A percentile compares a stretch with the other conserved stretches of the same genome.
These are phyloP conservation scores for Orthochromis malagaraziensis DNA, from an alignment of 2,113 vertebrate genomes.

Conservation along the genomic window DNA sequence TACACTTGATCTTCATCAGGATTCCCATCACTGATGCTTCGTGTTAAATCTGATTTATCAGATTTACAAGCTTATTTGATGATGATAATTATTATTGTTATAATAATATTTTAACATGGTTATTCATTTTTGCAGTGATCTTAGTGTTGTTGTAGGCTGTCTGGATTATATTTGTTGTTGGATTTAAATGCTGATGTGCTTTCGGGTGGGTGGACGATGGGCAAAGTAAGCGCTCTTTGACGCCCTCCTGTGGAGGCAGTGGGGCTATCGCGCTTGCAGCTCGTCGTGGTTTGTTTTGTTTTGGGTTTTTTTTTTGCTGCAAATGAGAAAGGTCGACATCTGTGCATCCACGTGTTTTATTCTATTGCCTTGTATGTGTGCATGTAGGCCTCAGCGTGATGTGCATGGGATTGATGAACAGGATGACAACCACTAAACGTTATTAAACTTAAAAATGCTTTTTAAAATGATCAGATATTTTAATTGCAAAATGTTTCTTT, in stretches of 20 bases:
- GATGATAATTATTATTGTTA: neutral
- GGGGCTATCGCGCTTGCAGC: neutral
- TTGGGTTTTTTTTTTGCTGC: neutral
- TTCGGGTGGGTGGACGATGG: neutral
- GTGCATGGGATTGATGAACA: neutral
- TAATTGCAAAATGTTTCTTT: neutral
- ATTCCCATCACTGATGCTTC: neutral
- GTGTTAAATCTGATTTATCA: neutral
- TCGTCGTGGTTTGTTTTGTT: neutral
- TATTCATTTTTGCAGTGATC: neutral
- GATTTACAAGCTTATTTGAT: neutral
- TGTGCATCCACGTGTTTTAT: neutral
- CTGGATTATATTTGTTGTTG: slow-evolving; percentile 3
- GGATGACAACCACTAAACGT: neutral
- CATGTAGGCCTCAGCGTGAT: neutral
- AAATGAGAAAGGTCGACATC: neutral
- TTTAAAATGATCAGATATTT: neutral
- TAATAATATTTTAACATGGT: neutral
- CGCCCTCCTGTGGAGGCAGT: slow-evolving; percentile 60
- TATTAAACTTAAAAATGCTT: neutral
- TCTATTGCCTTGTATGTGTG: neutral
- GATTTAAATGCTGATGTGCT: slow-evolving; percentile 5
- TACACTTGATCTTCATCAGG: neutral
- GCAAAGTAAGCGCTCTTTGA: slow-evolving; percentile 16
- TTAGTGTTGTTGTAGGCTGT: neutral